A percentile compares a stretch with the other conserved stretches of the same genome.
Conservation (phyloP, 2,113 vertebrate species). For the Thinocorus orbignyianus region DNA sequence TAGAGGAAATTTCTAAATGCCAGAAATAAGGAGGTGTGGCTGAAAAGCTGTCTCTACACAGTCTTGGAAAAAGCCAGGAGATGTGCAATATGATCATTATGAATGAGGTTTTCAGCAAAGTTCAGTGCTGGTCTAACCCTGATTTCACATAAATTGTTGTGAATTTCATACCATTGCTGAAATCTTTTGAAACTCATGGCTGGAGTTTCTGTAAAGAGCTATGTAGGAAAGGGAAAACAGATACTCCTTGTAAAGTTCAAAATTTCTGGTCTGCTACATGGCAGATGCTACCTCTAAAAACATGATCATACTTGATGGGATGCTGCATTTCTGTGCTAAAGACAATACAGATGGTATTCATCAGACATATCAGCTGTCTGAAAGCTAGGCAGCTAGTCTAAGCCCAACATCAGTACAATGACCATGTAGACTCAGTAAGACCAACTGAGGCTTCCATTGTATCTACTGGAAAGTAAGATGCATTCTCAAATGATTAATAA, state of each 20-base stretch:
- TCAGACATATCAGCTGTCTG: not conserved
- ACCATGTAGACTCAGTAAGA: not conserved
- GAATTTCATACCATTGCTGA: not conserved
- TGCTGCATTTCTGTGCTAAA: not conserved
- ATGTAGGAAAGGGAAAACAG: not conserved
- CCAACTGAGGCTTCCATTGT: not conserved
- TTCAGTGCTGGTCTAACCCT: not conserved
- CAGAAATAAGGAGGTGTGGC: not conserved
- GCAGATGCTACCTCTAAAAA: not conserved
- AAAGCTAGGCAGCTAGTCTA: not conserved
- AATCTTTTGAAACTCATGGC: not conserved
- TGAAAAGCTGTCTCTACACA: not conserved
- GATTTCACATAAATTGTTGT: not conserved
- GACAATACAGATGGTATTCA: not conserved
- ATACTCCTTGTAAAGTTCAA: not conserved
- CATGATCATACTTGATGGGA: not conserved
- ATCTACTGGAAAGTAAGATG: not conserved
- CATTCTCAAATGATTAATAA: no score
- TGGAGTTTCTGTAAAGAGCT: not conserved
- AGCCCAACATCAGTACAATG: not conserved
- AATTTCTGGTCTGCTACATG: not conserved
- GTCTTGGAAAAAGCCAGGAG: not conserved
- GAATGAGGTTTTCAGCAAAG: not conserved
- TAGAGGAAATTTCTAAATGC: not conserved
- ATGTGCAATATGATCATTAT: not conserved